These are phyloP conservation scores for Embiotoca jacksoni DNA, from an alignment of 2,113 vertebrate genomes.

Conservation along the genomic window DNA sequence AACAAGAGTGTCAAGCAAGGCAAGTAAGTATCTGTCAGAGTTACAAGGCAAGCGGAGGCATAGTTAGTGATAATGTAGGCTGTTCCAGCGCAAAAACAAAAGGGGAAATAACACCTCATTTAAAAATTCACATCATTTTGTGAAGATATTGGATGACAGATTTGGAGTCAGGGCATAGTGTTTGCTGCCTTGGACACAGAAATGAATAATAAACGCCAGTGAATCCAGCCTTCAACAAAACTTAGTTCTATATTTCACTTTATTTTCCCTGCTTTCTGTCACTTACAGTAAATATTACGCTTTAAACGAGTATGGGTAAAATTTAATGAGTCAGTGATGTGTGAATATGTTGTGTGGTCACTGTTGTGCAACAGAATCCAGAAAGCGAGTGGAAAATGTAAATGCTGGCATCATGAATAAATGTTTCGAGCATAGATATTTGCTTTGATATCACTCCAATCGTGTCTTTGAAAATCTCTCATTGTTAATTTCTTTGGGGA, in stretches of 20 bases:
- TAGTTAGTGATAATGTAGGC: conserved; percentile 40
- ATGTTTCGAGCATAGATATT: background rate
- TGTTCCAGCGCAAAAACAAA: background rate
- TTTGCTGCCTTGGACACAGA: background rate
- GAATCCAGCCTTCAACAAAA: background rate
- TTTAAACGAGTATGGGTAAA: background rate
- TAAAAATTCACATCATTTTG: conserved; percentile 23
- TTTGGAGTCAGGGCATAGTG: conserved; percentile 4
- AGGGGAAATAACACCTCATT: conserved; percentile 37
- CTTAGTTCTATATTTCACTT: background rate
- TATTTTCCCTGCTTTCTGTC: background rate
- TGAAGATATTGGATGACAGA: background rate
- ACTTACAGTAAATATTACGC: background rate
- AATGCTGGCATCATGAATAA: too few relatives aligned
- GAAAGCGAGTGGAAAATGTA: too few relatives aligned
- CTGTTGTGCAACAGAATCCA: too few relatives aligned
- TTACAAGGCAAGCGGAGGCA: conserved; percentile 29
- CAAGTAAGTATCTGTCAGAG: conserved; percentile 61
- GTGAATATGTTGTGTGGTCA: conserved; percentile 2
- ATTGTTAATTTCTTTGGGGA: background rate
- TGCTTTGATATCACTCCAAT: background rate
- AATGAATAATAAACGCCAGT: background rate
- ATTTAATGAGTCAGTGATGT: background rate
- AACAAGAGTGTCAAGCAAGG: conserved; percentile 69
- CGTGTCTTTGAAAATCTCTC: background rate